Conservation (phyloP, 2,797 vertebrate genomes). For the Helicolenus hilgendorfi region DNA sequence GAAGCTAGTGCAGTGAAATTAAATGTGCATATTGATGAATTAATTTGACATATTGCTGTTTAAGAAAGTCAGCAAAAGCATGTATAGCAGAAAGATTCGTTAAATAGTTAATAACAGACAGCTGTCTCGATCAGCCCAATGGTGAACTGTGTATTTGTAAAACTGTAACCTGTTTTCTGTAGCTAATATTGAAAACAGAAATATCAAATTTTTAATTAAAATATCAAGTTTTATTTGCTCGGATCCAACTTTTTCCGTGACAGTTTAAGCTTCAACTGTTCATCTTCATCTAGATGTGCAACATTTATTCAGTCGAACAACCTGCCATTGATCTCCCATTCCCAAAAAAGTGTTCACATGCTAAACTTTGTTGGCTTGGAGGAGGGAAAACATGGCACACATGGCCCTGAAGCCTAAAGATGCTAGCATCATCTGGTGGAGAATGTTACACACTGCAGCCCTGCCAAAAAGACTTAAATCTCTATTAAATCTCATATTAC, state of each 20-base stretch:
- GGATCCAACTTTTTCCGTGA: background rate
- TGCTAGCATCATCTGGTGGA: constrained; percentile 64
- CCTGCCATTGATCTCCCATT: background rate
- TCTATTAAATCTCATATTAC: background rate
- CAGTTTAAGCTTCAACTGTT: background rate
- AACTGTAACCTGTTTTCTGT: background rate
- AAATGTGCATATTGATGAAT: background rate
- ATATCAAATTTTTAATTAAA: background rate
- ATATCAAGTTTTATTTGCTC: background rate
- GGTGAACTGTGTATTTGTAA: background rate
- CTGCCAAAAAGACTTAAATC: background rate
- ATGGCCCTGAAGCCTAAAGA: background rate
- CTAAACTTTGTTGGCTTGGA: background rate
- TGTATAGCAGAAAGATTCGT: background rate
- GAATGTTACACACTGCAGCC: background rate
- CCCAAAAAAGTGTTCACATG: background rate
- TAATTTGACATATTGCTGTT: background rate
- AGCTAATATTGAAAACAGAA: background rate
- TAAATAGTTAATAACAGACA: background rate
- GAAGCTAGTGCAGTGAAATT: background rate
- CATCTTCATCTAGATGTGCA: background rate
- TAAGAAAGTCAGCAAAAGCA: background rate
- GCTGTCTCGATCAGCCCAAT: background rate
- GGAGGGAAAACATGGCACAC: background rate
- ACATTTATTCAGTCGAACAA: background rate